These are phyloP conservation scores for Zaprionus capensis DNA, from an alignment of 1,140 invertebrate species.

Conservation along the genomic window DNA sequence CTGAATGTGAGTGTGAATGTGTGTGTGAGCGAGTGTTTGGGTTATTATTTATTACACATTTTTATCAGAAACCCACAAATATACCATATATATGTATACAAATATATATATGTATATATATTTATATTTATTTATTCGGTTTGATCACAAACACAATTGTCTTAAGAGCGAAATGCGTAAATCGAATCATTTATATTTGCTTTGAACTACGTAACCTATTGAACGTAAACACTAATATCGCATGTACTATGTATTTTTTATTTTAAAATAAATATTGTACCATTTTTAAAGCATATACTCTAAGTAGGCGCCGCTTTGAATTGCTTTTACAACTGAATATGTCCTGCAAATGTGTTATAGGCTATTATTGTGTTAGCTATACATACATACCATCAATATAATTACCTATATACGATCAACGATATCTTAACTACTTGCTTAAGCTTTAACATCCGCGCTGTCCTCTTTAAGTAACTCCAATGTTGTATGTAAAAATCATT, in stretches of 20 bases:
- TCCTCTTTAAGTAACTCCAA: slow-evolving; percentile 57
- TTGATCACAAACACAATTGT: slow-evolving; percentile 43
- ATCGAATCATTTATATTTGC: slow-evolving; percentile 43
- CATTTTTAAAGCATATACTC: slow-evolving; percentile 44
- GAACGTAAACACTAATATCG: slow-evolving; percentile 22
- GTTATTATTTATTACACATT: slow-evolving; percentile 69
- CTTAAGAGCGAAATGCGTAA: slow-evolving; percentile 28
- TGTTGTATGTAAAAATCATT: slow-evolving; percentile 40
- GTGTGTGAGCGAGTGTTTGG: slow-evolving; percentile 29
- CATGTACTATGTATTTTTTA: slow-evolving; percentile 39
- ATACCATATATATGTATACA: no score
- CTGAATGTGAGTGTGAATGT: slow-evolving; percentile 33
- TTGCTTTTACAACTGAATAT: slow-evolving; percentile 67
- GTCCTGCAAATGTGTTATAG: slow-evolving; percentile 64
- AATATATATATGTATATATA: no score
- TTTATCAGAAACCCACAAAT: slow-evolving; percentile 61
- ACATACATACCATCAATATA: slow-evolving; percentile 41
- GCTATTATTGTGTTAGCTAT: slow-evolving; percentile 48
- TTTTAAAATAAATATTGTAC: slow-evolving; percentile 43
- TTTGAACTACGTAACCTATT: slow-evolving; percentile 21
- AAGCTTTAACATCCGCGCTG: slow-evolving; percentile 51
- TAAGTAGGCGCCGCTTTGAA: slow-evolving; percentile 54
- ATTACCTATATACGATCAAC: slow-evolving; percentile 22
- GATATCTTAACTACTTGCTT: slow-evolving; percentile 26
- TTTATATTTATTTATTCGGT: slow-evolving; percentile 51